phyloP scores from a whole-genome alignment of 2,797 vertebrate species.

The Knipowitschia caucasica region DNA sequence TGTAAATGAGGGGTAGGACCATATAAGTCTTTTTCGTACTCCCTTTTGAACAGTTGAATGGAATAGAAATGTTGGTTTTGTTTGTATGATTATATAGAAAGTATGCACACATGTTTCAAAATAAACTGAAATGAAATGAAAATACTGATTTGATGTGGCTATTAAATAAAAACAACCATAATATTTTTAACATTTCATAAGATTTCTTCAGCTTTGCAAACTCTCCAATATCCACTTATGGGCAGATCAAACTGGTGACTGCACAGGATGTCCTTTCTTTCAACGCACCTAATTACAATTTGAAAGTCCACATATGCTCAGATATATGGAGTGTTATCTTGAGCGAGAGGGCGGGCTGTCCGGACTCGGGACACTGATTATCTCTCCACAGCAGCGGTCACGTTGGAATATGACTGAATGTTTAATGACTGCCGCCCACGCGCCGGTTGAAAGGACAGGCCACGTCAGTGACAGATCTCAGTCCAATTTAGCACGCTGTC shows the following conservation, averaged over 20 bases:
- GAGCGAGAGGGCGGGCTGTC: conserved; percentile 32
- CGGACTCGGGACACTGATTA: conserved; percentile 63
- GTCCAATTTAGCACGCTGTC: conserved; percentile 33
- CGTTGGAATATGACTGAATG: conserved; percentile 67
- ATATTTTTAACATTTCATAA: too few species aligned
- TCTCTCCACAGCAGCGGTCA: conserved; percentile 56
- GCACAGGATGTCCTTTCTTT: conserved; percentile 9
- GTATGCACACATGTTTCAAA: too few species aligned
- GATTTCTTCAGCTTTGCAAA: too few species aligned
- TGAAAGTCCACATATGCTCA: conserved; percentile 27
- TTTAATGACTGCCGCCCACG: conserved; percentile 44
- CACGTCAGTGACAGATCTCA: conserved; percentile 29
- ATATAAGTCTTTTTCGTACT: too few species aligned
- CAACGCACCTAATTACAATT: conserved; percentile 51
- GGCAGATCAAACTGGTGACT: background rate
- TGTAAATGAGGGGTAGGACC: too few species aligned
- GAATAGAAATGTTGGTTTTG: too few species aligned
- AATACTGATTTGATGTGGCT: too few species aligned
- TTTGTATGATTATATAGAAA: too few species aligned
- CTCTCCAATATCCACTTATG: background rate
- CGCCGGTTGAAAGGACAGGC: conserved; percentile 28
- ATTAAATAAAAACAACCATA: too few species aligned
- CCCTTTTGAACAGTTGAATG: too few species aligned
- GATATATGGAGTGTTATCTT: conserved; percentile 51
- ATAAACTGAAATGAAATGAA: too few species aligned